Conservation (phyloP, 2,888 invertebrate genomes). For the Flexamia atlantica region DNA sequence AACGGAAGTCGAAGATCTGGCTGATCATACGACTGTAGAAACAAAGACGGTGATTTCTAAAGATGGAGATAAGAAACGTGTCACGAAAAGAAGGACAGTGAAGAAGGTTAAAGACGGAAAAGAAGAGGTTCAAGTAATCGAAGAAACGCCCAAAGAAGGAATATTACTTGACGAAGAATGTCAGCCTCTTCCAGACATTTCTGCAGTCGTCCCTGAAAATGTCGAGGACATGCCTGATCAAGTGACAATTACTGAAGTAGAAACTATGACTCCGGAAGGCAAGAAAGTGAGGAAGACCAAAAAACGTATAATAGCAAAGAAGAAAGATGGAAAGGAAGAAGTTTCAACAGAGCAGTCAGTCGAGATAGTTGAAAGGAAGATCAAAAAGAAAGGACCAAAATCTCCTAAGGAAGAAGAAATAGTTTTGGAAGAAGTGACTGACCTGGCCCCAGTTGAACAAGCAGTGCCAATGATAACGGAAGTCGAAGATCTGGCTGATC, state of each 20-base stretch:
- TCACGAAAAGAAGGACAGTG: constrained; percentile 73
- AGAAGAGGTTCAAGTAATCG: constrained; percentile 59
- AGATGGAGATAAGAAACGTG: constrained; percentile 62
- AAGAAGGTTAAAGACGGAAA: constrained; percentile 70
- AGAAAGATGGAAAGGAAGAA: constrained; percentile 64
- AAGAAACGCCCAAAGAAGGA: constrained; percentile 71
- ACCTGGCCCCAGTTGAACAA: constrained; percentile 14
- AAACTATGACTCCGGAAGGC: constrained; percentile 68
- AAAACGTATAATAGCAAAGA: constrained; percentile 60
- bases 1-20: constrained; percentile 69
- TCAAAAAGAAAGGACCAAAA: constrained; percentile 28
- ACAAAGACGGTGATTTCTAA: constrained; percentile 59
- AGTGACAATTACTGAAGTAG: constrained; percentile 69
- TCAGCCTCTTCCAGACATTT: constrained; percentile 71
- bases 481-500: constrained; percentile 31
- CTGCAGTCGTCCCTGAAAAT: constrained; percentile 70
- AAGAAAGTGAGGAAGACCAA: constrained; percentile 57
- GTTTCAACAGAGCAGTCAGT: constrained; percentile 61
- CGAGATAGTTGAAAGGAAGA: constrained; percentile 56
- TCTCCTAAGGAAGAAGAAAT: constrained; percentile 51
- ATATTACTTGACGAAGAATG: constrained; percentile 66
- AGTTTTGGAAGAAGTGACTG: constrained; percentile 45
- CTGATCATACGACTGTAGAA: constrained; percentile 51
- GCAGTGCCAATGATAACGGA: constrained; percentile 59
- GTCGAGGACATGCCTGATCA: constrained; percentile 74